These are phyloP conservation scores for Vidua chalybeata DNA, from an alignment of 2,113 vertebrate species.

Conservation along the genomic window DNA sequence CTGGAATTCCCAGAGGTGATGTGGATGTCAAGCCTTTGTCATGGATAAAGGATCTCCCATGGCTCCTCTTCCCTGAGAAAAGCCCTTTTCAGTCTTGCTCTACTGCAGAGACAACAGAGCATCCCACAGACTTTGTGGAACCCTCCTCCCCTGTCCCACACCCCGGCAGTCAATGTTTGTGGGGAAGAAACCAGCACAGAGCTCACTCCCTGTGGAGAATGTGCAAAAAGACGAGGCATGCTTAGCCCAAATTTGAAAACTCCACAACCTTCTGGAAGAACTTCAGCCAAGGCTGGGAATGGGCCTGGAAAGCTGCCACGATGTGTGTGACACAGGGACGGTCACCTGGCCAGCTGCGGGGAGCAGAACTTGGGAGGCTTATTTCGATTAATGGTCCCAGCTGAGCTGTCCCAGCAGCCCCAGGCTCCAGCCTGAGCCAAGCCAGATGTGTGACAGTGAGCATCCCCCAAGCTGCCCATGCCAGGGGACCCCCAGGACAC, in stretches of 20 bases:
- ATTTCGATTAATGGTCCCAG: neutral
- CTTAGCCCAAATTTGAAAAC: neutral
- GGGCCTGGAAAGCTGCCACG: neutral
- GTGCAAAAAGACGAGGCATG: neutral
- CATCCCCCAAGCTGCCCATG: neutral
- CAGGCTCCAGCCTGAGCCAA: neutral
- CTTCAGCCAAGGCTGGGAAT: neutral
- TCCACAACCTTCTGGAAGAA: neutral
- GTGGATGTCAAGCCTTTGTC: neutral
- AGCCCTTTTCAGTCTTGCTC: neutral
- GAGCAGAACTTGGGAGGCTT: neutral
- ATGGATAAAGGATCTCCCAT: neutral
- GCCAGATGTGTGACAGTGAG: neutral
- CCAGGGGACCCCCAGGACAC: accelerated
- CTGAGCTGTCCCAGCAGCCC: neutral
- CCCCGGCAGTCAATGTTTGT: accelerated
- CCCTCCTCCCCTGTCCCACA: neutral
- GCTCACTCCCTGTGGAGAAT: neutral
- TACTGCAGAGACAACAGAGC: neutral
- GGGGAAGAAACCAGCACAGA: neutral
- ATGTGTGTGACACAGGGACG: neutral
- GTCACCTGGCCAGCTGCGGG: neutral
- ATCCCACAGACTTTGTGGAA: neutral
- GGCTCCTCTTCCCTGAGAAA: neutral
- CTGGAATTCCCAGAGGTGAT: neutral